Evolutionary conservation across 2,797 vertebrate species (phyloP), one percentile per base, ranked within the genome.

Genomic region (Rhyacichthys aspro): DNA sequence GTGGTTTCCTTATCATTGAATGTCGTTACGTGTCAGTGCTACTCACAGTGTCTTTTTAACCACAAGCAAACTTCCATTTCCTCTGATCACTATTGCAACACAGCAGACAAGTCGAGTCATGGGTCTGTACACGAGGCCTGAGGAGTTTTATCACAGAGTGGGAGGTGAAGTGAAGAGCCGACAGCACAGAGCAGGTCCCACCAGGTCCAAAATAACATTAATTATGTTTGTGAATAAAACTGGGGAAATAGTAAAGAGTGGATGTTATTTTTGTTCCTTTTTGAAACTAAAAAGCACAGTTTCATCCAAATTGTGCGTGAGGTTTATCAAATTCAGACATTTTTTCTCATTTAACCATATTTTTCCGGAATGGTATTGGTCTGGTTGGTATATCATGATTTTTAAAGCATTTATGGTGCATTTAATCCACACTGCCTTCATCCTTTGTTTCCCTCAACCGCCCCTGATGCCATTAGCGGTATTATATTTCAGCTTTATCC

Each of bases 101-200:
- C 28, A 15, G 59, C 73, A 76, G 72, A 36, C 28, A 36, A 65
- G 82, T 84, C 59, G 60, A 36, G 62, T 82, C 78, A 60, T 64
- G 67, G 55, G 43, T 72, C 39, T 61, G 62, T 58, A 33, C 57
- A 63, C 32, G 3, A 11, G 48, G 8, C 47, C 43, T 47, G 0
- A 8, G n/a, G 55, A 58, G 47, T 0, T 55, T 75, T 84, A 58
- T 42, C 70, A 48, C 81, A 28, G 53, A 28, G 42, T 66, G 61
- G 44, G 63, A 11, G 38, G 68, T 19, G 62, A 48, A 33, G 12
- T 37, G 37, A 53, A 55, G 57, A 19, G 15, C 15, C 16, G 15
- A 17, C 65, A 49, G 45, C 59, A 18, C 23, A 50, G 54, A 52
- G 55, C 49, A 72, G 65, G 70, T 34, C 41, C 49, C 8, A 18